phyloP scores from a whole-genome alignment of 2,797 vertebrate species.

The Manis crassicaudata region DNA sequence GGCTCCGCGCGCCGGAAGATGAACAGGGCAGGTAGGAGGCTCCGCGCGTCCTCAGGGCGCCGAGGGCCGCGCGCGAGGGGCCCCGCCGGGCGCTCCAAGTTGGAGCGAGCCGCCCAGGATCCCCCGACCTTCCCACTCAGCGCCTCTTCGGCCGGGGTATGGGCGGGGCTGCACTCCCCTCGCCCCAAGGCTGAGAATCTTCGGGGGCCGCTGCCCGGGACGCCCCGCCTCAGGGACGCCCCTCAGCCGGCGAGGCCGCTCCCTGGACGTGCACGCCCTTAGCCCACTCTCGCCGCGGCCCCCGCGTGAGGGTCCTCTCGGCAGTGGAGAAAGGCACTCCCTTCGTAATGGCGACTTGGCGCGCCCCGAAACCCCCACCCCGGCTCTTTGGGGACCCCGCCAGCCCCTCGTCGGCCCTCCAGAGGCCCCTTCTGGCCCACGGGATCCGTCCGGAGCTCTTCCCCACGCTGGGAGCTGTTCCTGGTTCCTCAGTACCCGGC shows the following conservation, averaged over 20 bases:
- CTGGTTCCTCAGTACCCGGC: rapidly evolving
- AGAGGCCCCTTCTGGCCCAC: neutral
- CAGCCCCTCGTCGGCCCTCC: neutral
- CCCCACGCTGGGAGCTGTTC: neutral
- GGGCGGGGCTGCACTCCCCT: neutral
- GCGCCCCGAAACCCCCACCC: neutral
- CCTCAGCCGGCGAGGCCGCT: neutral
- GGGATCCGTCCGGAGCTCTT: neutral
- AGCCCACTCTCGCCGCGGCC: neutral
- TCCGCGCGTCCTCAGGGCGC: neutral
- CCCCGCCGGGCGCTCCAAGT: neutral
- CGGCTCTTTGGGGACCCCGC: neutral
- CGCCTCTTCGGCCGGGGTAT: neutral
- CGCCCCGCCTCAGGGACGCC: neutral
- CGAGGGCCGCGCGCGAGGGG: neutral
- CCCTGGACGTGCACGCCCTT: neutral
- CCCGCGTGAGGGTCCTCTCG: neutral
- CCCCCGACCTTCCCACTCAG: neutral
- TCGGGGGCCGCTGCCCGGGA: neutral
- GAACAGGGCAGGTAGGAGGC: slow-evolving; percentile 85
- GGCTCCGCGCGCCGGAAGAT: slow-evolving; percentile 81
- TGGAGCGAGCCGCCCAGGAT: neutral
- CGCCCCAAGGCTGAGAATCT: neutral
- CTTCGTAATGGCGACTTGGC: neutral
- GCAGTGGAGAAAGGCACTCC: neutral